Evolutionary conservation across 2,113 vertebrate species (phyloP), one percentile per base, ranked within the genome.

Genomic region (Electrona antarctica): DNA sequence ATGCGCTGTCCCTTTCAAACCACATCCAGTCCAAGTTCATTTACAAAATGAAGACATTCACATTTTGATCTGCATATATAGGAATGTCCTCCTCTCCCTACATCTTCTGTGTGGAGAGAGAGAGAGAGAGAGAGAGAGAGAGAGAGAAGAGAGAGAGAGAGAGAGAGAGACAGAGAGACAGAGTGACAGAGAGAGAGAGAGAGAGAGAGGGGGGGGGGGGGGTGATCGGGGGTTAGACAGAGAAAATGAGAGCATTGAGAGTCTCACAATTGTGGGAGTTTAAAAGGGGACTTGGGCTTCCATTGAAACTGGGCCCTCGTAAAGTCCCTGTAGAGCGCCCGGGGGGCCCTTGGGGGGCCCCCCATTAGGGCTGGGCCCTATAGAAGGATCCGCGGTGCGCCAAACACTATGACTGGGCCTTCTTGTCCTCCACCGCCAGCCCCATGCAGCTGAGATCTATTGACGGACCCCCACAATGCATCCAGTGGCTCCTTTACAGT

Each of bases 351-450:
- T 41, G 33, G 33, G 33, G 33, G 33, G 33, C 33, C 59, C 50
- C 50, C 88, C 76, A 85, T 88, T 79, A 85, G 74, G 46, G 81
- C 66, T 79, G 76, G 79, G 82, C 75, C 76, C 90, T 89, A 87
- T 89, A 90, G 87, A 88, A 80, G 84, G 72, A 73, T 79, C 60
- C 66, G 80, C 50, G 13, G 82, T 41, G 33, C 5, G 74, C 81
- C 72, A 83, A 92, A 92, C 90, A 92, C 89, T n/a, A n/a, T n/a
- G n/a, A n/a, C n/a, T 90, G 90, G 87, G 88, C 87, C 85, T 86
- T 85, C 89, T 91, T 90, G 89, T 91, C 76, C 88, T 85, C 84
- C 82, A 71, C 64, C 64, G 28, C 70, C 76, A 41, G 87, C 84
- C 81, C 86, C 86, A 21, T 21, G 21, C 21, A 82, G 75, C 86